Evolutionary conservation across 1,140 invertebrate species (phyloP).

Genomic region (Asbolus verrucosus): DNA sequence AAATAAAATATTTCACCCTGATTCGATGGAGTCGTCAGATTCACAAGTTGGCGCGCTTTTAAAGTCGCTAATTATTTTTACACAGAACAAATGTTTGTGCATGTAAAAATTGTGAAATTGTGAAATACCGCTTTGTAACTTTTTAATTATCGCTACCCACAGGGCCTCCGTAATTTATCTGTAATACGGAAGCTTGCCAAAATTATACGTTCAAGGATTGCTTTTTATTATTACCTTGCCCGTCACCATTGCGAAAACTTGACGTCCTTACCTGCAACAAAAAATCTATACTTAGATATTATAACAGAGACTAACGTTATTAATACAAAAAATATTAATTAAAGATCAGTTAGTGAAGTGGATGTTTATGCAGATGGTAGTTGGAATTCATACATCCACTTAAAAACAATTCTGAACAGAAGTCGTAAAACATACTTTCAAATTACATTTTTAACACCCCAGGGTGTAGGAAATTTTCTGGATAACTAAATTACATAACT

Average conservation of each 20-base stretch:
- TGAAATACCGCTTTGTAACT: too few relatives aligned
- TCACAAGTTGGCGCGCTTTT: background rate
- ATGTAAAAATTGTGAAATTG: too few relatives aligned
- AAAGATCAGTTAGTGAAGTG: too few relatives aligned
- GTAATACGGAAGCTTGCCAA: slow-evolving; percentile 36
- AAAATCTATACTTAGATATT: slow-evolving; percentile 13
- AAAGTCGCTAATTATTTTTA: too few relatives aligned
- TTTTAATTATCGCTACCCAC: slow-evolving; percentile 8
- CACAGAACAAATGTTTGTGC: too few relatives aligned
- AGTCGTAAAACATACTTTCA: slow-evolving; percentile 21
- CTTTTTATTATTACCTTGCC: slow-evolving; percentile 31
- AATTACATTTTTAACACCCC: slow-evolving; percentile 31
- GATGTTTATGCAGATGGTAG: too few relatives aligned
- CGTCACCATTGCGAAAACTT: slow-evolving; percentile 26
- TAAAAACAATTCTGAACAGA: slow-evolving; percentile 3
- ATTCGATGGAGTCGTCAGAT: background rate
- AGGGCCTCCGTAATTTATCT: slow-evolving; percentile 7
- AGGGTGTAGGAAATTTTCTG: slow-evolving; percentile 8
- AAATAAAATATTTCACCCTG: slow-evolving; percentile 8
- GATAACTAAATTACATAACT: slow-evolving; percentile 25
- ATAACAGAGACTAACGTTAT: too few relatives aligned
- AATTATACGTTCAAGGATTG: slow-evolving; percentile 30
- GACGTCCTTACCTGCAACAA: slow-evolving; percentile 37
- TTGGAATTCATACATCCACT: too few relatives aligned
- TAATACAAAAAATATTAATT: too few relatives aligned